These are phyloP conservation scores for Artibeus jamaicensis DNA, from an alignment of 2,797 vertebrate genomes.

Conservation along the genomic window DNA sequence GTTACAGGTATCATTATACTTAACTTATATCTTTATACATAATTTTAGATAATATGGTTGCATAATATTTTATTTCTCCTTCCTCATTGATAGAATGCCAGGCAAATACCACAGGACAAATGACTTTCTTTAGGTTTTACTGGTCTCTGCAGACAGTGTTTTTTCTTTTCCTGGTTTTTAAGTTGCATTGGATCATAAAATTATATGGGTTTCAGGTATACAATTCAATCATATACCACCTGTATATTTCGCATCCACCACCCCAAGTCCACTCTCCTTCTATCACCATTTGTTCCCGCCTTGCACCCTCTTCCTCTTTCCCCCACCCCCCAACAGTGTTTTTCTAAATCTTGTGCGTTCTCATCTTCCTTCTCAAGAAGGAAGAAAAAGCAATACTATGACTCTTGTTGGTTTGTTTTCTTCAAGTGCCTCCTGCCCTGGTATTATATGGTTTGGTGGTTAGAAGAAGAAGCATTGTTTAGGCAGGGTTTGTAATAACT, in stretches of 20 bases:
- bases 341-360: neutral
- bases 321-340: neutral
- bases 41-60: neutral
- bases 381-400: neutral
- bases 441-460: slow-evolving; percentile 66
- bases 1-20: neutral
- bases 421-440: neutral
- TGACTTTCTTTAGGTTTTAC: neutral
- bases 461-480: slow-evolving; percentile 49
- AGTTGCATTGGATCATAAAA: neutral
- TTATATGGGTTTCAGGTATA: neutral
- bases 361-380: neutral
- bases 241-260: neutral
- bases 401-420: neutral
- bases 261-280: neutral
- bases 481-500: slow-evolving; percentile 75
- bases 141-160: neutral
- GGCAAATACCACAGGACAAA: neutral
- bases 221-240: neutral
- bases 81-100: neutral
- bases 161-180: neutral
- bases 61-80: neutral
- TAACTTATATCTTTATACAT: neutral
- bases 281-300: neutral
- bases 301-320: neutral